Percentiles rank a stretch among this genome's conserved stretches.
Evolutionary conservation across 2,797 vertebrate species (phyloP).

Genomic region (Sebastes reedi): DNA sequence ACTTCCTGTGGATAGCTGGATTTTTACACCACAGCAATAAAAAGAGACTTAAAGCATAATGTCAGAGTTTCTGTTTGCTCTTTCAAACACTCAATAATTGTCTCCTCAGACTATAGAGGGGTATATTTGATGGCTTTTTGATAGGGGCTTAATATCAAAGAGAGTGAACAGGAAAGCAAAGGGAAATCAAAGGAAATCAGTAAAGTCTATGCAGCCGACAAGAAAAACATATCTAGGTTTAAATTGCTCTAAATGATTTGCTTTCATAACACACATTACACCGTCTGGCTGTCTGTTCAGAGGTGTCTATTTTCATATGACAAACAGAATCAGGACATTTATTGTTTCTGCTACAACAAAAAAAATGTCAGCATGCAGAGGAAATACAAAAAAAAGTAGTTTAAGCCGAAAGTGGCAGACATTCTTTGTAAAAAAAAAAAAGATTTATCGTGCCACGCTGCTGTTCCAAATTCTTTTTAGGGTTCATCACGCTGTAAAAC

Average conservation of each 20-base stretch:
- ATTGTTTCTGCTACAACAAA: constrained; percentile 43
- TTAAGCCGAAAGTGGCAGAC: constrained; percentile 61
- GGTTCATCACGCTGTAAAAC: constrained; percentile 62
- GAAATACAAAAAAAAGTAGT: constrained; percentile 41
- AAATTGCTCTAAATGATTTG: constrained; percentile 49
- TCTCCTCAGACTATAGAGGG: constrained; percentile 16
- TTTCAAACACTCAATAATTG: constrained; percentile 26
- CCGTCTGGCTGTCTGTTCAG: constrained; percentile 32
- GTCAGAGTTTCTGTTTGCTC: constrained; percentile 26
- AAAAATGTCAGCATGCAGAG: constrained; percentile 49
- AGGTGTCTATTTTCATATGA: constrained; percentile 46
- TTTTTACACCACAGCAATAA: constrained; percentile 8
- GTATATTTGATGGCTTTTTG: constrained; percentile 38
- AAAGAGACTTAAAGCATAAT: constrained; percentile 38
- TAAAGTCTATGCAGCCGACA: constrained; percentile 12
- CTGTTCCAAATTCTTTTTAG: constrained; percentile 66
- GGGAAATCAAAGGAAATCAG: constrained; percentile 43
- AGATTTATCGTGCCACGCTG: constrained; percentile 63
- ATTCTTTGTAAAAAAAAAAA: constrained; percentile 29
- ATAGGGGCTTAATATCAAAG: constrained; percentile 49
- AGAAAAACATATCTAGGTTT: constrained; percentile 26
- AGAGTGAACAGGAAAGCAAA: constrained; percentile 19
- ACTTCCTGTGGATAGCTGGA: constrained; percentile 12
- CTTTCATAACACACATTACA: constrained; percentile 24
- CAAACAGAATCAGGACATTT: constrained; percentile 59